Percentiles rank a stretch among this genome's conserved stretches.
Evolutionary conservation across 2,113 vertebrate genomes (phyloP).

Genomic region (Heptranchias perlo): DNA sequence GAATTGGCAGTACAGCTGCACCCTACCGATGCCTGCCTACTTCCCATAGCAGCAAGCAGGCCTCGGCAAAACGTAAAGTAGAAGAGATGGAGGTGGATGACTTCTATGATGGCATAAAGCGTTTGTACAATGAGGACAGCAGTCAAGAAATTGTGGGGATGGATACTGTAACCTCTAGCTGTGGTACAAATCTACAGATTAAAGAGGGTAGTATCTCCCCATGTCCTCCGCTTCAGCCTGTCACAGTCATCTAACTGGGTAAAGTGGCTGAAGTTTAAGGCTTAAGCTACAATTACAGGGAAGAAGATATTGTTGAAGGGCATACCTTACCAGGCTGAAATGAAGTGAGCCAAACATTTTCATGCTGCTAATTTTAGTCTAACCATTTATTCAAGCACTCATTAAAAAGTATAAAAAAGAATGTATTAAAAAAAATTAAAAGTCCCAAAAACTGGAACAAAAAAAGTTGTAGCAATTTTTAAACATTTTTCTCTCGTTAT

Average conservation of each 20-base stretch:
- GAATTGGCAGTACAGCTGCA: conserved; percentile 50
- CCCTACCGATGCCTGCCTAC: conserved; percentile 57
- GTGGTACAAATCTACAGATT: conserved; percentile 56
- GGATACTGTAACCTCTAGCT: conserved; percentile 55
- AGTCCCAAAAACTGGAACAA: conserved; percentile 54
- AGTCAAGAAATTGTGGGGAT: conserved; percentile 57
- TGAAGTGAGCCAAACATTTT: conserved; percentile 63
- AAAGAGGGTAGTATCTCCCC: conserved; percentile 71
- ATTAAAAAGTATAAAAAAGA: conserved; percentile 54
- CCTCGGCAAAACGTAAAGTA: conserved; percentile 88
- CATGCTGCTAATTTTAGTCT: conserved; percentile 62
- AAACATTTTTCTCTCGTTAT: conserved; percentile 49
- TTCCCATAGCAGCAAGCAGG: conserved; percentile 62
- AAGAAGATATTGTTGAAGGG: conserved; percentile 45
- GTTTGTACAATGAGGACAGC: conserved; percentile 86
- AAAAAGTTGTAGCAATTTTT: conserved; percentile 56
- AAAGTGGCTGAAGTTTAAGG: not conserved
- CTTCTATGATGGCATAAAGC: conserved; percentile 91
- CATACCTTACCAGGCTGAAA: conserved; percentile 59
- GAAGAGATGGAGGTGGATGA: conserved; percentile 96
- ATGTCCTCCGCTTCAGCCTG: conserved; percentile 86
- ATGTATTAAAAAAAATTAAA: conserved; percentile 51
- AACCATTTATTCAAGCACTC: conserved; percentile 63
- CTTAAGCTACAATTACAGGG: conserved; percentile 38
- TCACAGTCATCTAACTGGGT: conserved; percentile 66